Percentiles rank a stretch among this genome's conserved stretches.
Conservation (phyloP, 2,888 invertebrate species). For the Tricholauxania praeusta region DNA sequence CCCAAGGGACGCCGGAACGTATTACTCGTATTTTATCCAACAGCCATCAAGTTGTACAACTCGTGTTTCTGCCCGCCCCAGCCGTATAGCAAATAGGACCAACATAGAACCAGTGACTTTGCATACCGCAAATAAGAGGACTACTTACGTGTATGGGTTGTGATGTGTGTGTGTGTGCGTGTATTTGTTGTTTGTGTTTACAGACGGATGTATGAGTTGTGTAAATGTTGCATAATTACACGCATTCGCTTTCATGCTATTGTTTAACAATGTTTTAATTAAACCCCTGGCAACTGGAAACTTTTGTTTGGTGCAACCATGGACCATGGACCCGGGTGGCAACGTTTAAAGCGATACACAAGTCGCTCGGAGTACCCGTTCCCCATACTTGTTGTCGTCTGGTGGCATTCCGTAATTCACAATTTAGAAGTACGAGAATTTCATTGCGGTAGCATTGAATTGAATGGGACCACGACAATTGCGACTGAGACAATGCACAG, state of each 20-base stretch:
- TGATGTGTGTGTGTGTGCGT: constrained; percentile 2
- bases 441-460: constrained; percentile 4
- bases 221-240: constrained; percentile 32
- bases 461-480: constrained; percentile 8
- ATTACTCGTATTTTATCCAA: background rate
- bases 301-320: constrained; percentile 24
- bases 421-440: background rate
- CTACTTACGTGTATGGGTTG: background rate
- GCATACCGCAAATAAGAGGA: background rate
- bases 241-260: constrained; percentile 38
- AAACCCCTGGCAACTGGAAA: constrained; percentile 36
- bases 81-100: background rate
- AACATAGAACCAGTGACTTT: constrained; percentile 3
- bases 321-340: background rate
- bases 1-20: constrained; percentile 5
- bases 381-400: background rate
- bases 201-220: constrained; percentile 30
- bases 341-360: constrained; percentile 4
- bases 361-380: background rate
- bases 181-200: constrained; percentile 12
- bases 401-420: constrained; percentile 9
- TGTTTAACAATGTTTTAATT: constrained; percentile 43
- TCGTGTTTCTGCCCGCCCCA: background rate
- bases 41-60: background rate
- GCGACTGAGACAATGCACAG: too few species aligned